These are phyloP conservation scores for Pseudeuparius sepicola DNA, from an alignment of 2,888 invertebrate species.

Conservation along the genomic window DNA sequence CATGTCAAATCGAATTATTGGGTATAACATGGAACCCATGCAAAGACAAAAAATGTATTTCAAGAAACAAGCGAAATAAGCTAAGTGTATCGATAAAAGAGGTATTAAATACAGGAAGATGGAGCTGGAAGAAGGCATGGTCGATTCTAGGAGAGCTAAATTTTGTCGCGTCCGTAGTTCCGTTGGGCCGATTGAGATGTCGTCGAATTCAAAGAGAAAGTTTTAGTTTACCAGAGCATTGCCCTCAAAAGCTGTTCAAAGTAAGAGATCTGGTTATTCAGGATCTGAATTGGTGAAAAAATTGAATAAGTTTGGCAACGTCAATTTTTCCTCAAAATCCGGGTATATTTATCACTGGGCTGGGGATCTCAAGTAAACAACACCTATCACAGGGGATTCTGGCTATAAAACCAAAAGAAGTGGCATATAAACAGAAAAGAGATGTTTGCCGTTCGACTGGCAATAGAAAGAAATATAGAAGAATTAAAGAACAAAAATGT, in stretches of 20 bases:
- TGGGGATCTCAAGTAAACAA: slow-evolving; percentile 16
- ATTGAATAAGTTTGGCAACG: slow-evolving; percentile 1
- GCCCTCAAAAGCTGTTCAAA: slow-evolving; percentile 4
- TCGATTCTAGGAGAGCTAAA: slow-evolving; percentile 16
- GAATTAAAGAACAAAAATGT: slow-evolving; percentile 5
- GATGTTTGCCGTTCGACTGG: slow-evolving; percentile 9
- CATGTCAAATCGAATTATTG: slow-evolving; percentile 13
- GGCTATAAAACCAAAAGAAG: slow-evolving; percentile 10
- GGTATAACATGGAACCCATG: slow-evolving; percentile 18
- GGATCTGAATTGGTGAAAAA: slow-evolving; percentile 13
- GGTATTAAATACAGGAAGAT: slow-evolving; percentile 5
- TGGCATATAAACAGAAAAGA: slow-evolving; percentile 16
- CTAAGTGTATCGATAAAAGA: no score
- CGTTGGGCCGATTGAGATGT: slow-evolving; percentile 16
- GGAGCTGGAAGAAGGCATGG: slow-evolving; percentile 13
- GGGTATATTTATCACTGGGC: no score
- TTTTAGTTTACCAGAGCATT: slow-evolving; percentile 5
- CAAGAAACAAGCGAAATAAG: slow-evolving; percentile 8
- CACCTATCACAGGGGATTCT: slow-evolving; percentile 4
- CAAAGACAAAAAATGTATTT: slow-evolving; percentile 4
- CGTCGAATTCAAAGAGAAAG: slow-evolving; percentile 12
- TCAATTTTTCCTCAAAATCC: slow-evolving; percentile 9
- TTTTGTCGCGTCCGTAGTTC: slow-evolving; percentile 17
- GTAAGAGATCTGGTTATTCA: slow-evolving; percentile 5
- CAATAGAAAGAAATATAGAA: not conserved